Evolutionary conservation across 2,888 invertebrate genomes (phyloP).

Genomic region (Nasonia oneida): DNA sequence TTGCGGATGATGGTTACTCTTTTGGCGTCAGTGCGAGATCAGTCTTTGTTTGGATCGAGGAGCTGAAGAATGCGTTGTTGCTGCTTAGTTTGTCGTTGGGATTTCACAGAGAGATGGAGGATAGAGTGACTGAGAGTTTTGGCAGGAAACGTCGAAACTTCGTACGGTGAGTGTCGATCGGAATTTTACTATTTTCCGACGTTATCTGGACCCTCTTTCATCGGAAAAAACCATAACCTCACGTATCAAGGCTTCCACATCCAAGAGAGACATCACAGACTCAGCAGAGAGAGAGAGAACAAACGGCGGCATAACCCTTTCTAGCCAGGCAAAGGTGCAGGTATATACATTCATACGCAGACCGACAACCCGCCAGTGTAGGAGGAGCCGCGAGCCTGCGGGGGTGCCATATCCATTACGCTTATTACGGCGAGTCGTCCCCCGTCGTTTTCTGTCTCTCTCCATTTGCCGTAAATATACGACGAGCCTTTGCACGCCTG

Average conservation of each 20-base stretch:
- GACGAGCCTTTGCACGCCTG: constrained; percentile 64
- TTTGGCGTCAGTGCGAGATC: too few species aligned
- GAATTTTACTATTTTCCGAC: background rate
- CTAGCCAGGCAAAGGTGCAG: background rate
- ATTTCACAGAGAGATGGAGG: too few species aligned
- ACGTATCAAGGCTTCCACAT: background rate
- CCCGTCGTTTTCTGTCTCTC: constrained; percentile 61
- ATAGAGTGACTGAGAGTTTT: too few species aligned
- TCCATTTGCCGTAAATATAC: constrained; percentile 63
- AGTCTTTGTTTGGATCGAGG: too few species aligned
- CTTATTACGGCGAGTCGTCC: constrained; percentile 79
- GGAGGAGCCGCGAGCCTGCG: constrained; percentile 71
- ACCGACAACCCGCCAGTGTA: constrained; percentile 5
- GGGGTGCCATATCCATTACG: constrained; percentile 80
- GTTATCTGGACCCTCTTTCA: background rate
- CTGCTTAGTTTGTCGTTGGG: too few species aligned
- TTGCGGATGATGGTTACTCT: too few species aligned
- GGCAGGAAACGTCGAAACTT: background rate
- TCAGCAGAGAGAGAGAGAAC: background rate
- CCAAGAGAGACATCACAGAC: background rate
- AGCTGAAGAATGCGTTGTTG: too few species aligned
- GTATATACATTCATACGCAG: background rate
- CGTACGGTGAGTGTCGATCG: background rate
- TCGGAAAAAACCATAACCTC: background rate
- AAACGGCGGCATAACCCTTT: background rate